phyloP scores from a whole-genome alignment of 2,113 vertebrate genomes.

The Alethe castanea region DNA sequence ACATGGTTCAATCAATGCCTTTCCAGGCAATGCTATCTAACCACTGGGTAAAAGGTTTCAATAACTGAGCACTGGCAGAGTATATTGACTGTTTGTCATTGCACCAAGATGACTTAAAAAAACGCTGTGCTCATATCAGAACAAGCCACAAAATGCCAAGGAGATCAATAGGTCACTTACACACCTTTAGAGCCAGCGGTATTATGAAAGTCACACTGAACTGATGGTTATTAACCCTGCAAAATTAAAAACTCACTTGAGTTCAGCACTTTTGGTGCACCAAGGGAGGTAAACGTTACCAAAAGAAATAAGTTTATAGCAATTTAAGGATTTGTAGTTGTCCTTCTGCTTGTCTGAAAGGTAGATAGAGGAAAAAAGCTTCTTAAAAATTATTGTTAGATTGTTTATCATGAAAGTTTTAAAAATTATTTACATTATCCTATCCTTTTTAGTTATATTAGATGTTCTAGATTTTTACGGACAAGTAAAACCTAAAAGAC shows the following conservation, averaged over 20 bases:
- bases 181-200: neutral
- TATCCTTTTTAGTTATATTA: neutral
- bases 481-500: neutral
- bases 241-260: slow-evolving; percentile 42
- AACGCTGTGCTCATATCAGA: slow-evolving; percentile 16
- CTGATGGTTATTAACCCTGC: slow-evolving; percentile 27
- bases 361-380: neutral
- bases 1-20: neutral
- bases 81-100: slow-evolving; percentile 17
- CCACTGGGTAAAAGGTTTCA: slow-evolving; percentile 38
- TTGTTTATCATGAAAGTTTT: neutral
- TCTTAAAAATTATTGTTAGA: neutral
- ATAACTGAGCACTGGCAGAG: neutral
- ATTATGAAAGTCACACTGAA: neutral
- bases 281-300: neutral
- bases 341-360: neutral
- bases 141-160: neutral
- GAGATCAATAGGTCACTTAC: slow-evolving; percentile 48
- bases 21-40: slow-evolving; percentile 7
- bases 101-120: slow-evolving; percentile 15
- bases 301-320: neutral
- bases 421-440: neutral
- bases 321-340: slow-evolving; percentile 8
- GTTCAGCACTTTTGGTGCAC: neutral
- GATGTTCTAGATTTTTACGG: neutral